phyloP scores from a whole-genome alignment of 2,888 invertebrate genomes.

The Drosophila melanocephala region DNA sequence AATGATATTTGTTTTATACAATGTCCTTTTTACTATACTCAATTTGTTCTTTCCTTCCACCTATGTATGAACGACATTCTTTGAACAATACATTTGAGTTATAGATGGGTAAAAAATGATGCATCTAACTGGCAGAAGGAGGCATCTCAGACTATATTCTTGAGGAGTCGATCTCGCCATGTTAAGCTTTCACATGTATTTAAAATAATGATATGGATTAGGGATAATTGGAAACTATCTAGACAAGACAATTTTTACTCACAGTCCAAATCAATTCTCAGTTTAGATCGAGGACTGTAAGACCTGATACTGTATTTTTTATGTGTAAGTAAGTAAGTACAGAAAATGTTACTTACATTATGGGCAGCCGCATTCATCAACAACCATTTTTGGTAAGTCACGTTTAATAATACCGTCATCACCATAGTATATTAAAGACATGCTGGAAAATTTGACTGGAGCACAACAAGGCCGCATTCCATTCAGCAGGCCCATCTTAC shows the following conservation, averaged over 20 bases:
- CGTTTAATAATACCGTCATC: conserved; percentile 95
- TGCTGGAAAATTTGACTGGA: conserved; percentile 95
- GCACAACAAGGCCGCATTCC: conserved; percentile 97
- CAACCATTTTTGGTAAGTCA: conserved; percentile 97
- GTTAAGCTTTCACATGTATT: background rate
- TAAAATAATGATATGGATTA: background rate
- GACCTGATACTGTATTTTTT: background rate
- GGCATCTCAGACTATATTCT: background rate
- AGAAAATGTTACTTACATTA: conserved; percentile 85
- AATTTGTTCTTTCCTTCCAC: background rate
- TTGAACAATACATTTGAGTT: background rate
- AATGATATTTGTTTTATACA: background rate
- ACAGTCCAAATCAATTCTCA: background rate
- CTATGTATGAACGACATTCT: background rate
- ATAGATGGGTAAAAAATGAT: background rate
- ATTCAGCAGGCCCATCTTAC: conserved; percentile 90
- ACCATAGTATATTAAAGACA: conserved; percentile 97
- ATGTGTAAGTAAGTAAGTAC: background rate
- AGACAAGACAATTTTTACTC: background rate
- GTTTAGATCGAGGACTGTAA: background rate
- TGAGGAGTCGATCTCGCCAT: background rate
- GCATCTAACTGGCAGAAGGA: background rate
- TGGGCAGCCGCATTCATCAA: conserved; percentile 97
- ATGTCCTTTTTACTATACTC: background rate
- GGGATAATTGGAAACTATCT: background rate